Conservation (phyloP, 2,888 invertebrate genomes). For the Flabesymbios commensalis region DNA sequence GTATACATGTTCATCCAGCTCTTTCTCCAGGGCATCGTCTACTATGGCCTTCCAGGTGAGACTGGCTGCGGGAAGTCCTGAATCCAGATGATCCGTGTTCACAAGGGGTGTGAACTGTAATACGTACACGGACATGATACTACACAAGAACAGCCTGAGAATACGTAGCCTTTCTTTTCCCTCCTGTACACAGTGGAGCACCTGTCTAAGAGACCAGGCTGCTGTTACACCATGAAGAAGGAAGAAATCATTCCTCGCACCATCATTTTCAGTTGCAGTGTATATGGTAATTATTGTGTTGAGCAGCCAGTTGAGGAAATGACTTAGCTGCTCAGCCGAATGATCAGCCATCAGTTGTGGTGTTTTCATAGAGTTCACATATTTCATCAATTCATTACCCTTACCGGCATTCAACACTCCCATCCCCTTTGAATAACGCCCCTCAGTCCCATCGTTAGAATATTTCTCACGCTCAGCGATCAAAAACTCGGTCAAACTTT, state of each 20-base stretch:
- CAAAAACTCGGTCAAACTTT: background rate
- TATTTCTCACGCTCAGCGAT: background rate
- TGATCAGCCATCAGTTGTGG: conserved; percentile 4
- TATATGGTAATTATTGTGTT: too few relatives aligned
- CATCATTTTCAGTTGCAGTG: too few relatives aligned
- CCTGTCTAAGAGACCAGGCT: conserved; percentile 18
- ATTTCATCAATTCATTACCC: background rate
- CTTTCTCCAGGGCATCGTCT: background rate
- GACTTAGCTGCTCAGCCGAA: too few relatives aligned
- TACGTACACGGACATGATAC: conserved; percentile 11
- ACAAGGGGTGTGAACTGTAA: conserved; percentile 4
- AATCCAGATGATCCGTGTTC: background rate
- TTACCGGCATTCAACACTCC: background rate
- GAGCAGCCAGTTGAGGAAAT: too few relatives aligned
- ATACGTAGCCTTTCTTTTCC: background rate
- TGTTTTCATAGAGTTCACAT: background rate
- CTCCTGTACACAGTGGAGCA: background rate
- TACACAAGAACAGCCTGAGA: background rate
- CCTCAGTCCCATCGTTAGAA: background rate
- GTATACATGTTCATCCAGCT: conserved; percentile 18
- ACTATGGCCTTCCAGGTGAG: background rate
- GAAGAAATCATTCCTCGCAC: conserved; percentile 30
- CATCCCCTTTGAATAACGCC: background rate
- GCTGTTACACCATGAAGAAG: conserved; percentile 26
- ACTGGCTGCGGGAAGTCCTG: background rate